Conservation (phyloP, 2,888 invertebrate species). For the Myathropa florea region DNA sequence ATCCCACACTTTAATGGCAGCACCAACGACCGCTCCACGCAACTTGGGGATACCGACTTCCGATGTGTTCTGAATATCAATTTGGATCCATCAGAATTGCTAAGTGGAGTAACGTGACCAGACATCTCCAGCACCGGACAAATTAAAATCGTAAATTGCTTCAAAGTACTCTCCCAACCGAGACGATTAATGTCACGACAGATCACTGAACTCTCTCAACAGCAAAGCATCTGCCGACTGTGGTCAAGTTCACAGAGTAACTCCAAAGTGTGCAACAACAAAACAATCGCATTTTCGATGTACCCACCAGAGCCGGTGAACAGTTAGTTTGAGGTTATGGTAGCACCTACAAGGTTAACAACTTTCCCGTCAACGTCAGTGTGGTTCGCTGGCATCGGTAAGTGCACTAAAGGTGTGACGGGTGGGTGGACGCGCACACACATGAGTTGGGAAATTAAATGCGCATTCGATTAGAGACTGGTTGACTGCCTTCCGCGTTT, state of each 20-base stretch:
- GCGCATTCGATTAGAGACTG: constrained; percentile 45
- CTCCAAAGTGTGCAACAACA: not conserved
- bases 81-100: not conserved
- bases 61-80: not conserved
- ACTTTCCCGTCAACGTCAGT: constrained; percentile 36
- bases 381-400: constrained; percentile 38
- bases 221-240: not conserved
- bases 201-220: constrained; percentile 18
- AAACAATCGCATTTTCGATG: constrained; percentile 17
- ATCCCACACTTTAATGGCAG: not conserved
- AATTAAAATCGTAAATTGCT: not conserved
- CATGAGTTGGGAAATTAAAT: constrained; percentile 19
- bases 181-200: not conserved
- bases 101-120: not conserved
- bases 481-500: constrained; percentile 44
- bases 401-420: constrained; percentile 50
- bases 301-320: not conserved
- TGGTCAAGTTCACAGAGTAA: constrained; percentile 40
- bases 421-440: not conserved
- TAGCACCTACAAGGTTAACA: constrained; percentile 60
- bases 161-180: not conserved
- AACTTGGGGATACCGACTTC: not conserved
- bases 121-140: not conserved
- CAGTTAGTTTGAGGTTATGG: constrained; percentile 32
- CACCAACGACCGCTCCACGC: not conserved